Percentiles rank a stretch among this genome's conserved stretches.
Conservation (phyloP, 2,888 invertebrate genomes). For the Fissipunctia ypsillon region DNA sequence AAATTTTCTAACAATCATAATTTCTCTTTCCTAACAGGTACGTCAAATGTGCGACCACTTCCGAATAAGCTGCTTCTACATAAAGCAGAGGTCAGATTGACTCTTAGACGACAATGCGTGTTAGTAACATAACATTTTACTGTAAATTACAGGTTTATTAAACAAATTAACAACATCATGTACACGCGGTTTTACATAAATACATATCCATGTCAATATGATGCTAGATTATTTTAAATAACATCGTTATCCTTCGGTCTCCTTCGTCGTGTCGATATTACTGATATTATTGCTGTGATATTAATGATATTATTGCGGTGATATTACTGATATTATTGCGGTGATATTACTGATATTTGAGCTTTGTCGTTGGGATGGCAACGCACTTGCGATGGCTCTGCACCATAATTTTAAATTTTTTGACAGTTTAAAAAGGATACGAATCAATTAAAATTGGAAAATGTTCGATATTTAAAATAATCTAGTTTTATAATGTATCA, state of each 20-base stretch:
- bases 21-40: slow-evolving; percentile 90
- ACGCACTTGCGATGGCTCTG: neutral
- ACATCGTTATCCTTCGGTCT: no score
- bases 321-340: no score
- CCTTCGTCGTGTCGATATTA: no score
- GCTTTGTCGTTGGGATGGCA: neutral
- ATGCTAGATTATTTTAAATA: slow-evolving; percentile 25
- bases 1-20: no score
- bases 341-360: neutral
- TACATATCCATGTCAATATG: slow-evolving; percentile 32
- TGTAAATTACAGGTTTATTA: slow-evolving; percentile 40
- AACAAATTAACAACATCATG: slow-evolving; percentile 59
- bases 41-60: slow-evolving; percentile 98
- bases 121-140: slow-evolving; percentile 76
- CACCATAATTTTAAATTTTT: neutral
- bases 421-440: neutral
- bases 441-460: neutral
- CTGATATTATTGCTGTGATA: no score
- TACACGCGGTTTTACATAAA: slow-evolving; percentile 42
- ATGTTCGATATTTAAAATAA: slow-evolving; percentile 34
- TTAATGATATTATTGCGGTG: neutral
- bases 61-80: slow-evolving; percentile 95
- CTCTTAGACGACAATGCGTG: slow-evolving; percentile 88
- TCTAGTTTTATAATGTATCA: slow-evolving; percentile 15
- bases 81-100: slow-evolving; percentile 88